A percentile compares a stretch with the other conserved stretches of the same genome.
Conservation (phyloP, 1,140 invertebrate species). For the Ceratitis capitata region DNA sequence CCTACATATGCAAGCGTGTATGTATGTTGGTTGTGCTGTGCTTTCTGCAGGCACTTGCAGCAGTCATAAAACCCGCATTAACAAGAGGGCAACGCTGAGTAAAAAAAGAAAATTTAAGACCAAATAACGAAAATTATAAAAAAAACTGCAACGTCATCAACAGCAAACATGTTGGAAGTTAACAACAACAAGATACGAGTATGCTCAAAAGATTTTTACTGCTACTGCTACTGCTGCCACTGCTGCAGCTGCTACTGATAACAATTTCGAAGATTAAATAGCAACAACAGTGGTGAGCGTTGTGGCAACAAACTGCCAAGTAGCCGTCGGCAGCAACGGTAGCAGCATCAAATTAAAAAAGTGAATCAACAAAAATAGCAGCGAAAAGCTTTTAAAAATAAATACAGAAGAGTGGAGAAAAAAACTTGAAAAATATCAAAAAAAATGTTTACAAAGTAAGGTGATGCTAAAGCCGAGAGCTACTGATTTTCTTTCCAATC, state of each 20-base stretch:
- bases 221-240: not conserved
- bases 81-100: not conserved
- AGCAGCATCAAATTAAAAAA: constrained; percentile 36
- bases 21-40: not conserved
- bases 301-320: not conserved
- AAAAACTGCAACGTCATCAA: constrained; percentile 18
- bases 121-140: not conserved
- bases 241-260: not conserved
- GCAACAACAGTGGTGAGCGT: not conserved
- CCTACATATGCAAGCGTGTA: not conserved
- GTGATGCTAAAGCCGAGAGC: no score
- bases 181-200: constrained; percentile 31
- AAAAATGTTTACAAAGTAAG: no score
- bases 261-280: not conserved
- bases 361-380: constrained; percentile 22
- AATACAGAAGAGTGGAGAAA: not conserved
- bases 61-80: constrained; percentile 23
- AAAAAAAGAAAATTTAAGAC: not conserved
- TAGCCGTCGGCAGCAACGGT: not conserved
- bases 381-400: not conserved
- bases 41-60: not conserved
- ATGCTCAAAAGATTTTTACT: not conserved
- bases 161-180: constrained; percentile 10
- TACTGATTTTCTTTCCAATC: no score
- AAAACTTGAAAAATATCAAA: not conserved